Percentiles rank a stretch among this genome's conserved stretches.
These are phyloP conservation scores for Campylomormyrus tamandua DNA, from an alignment of 2,113 vertebrate species.

Conservation along the genomic window DNA sequence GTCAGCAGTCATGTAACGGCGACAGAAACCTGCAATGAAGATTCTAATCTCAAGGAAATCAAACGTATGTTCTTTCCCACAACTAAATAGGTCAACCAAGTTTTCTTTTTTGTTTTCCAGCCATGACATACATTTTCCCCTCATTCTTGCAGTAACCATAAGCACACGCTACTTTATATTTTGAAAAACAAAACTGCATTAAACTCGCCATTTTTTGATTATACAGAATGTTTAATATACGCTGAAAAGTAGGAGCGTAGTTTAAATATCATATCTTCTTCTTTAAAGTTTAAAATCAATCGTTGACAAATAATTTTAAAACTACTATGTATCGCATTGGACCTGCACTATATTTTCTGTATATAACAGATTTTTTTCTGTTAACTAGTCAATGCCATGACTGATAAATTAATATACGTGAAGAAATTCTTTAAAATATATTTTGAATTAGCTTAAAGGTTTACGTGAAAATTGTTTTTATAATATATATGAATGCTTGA, in stretches of 20 bases:
- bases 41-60: slow-evolving; percentile 7
- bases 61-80: background rate
- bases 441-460: background rate
- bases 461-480: background rate
- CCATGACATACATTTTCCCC: background rate
- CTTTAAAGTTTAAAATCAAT: background rate
- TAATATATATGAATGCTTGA: background rate
- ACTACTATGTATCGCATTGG: background rate
- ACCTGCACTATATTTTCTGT: background rate
- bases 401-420: background rate
- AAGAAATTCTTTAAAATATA: background rate
- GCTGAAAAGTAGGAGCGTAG: background rate
- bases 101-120: background rate
- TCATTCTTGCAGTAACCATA: background rate
- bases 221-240: background rate
- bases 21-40: background rate
- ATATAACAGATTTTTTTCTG: background rate
- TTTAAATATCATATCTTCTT: background rate
- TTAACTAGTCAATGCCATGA: background rate
- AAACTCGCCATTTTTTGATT: background rate
- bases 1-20: background rate
- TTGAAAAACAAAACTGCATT: background rate
- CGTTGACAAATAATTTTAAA: background rate
- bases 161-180: background rate
- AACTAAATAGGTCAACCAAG: slow-evolving; percentile 7